phyloP scores from a whole-genome alignment of 2,888 invertebrate genomes.

The Dicyrtomina minuta region DNA sequence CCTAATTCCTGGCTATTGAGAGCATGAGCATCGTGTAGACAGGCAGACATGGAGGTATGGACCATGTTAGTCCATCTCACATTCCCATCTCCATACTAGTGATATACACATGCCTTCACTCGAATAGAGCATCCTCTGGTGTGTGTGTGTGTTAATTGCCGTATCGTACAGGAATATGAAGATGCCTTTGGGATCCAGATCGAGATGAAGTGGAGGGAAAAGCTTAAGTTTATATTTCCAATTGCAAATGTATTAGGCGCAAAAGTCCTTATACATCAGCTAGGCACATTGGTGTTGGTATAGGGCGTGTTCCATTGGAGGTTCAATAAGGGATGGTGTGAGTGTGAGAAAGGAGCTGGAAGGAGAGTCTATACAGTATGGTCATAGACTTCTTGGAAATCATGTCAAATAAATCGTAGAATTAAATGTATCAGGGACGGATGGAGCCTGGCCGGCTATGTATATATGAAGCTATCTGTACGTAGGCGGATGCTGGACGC shows the following conservation, averaged over 20 bases:
- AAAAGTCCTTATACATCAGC: no score
- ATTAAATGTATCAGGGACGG: conserved; percentile 22
- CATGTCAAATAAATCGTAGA: conserved; percentile 31
- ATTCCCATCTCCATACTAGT: not conserved
- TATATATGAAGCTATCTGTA: no score
- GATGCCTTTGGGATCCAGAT: no score
- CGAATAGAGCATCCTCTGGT: not conserved
- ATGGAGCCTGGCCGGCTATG: no score
- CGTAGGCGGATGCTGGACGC: no score
- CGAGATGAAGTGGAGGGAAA: no score
- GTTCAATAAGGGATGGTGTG: not conserved
- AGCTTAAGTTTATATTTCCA: no score
- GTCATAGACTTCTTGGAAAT: conserved; percentile 7
- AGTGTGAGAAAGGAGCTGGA: not conserved
- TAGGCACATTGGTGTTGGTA: no score
- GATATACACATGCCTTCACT: not conserved
- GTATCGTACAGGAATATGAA: no score
- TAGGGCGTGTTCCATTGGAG: not conserved
- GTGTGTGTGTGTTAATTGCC: no score
- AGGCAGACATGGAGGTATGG: not conserved
- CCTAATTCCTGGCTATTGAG: conserved; percentile 18
- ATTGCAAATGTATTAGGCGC: no score
- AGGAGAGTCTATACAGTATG: not conserved
- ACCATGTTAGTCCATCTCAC: not conserved
- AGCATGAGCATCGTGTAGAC: conserved; percentile 12